Evolutionary conservation across 2,797 vertebrate genomes (phyloP), one percentile per base, ranked within the genome.

Genomic region (Microctenopoma stevenorrisi): DNA sequence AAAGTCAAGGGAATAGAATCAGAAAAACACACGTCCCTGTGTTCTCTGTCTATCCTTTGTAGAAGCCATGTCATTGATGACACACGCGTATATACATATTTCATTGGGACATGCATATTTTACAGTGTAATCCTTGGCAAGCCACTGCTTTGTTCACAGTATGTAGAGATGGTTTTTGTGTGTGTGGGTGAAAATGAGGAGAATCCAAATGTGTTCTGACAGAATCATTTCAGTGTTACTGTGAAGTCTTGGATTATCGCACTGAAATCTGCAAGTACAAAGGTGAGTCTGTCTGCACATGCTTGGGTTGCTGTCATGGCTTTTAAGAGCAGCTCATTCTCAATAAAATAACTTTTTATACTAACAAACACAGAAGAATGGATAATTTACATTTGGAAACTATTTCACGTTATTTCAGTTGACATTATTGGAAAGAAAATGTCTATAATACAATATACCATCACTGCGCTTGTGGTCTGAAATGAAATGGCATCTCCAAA

Each of bases 31-130:
- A 53, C 80, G 53, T 86, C 80, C 76, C 79, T 86, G 76, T 78
- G 64, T 84, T 70, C 47, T 63, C 44, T n/a, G 60, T 72, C 25
- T 49, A 73, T 81, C 67, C 83, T 90, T 91, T 88, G 87, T 88
- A 82, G 80, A 79, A 86, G 64, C 88, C 85, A 72, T 91, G 90
- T 88, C 88, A 89, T 84, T 79, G 83, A 76, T 90, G 91, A 92
- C 88, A 91, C 83, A 83, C 79, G 66, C 78, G 85, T 84, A 74
- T 88, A 89, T 92, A 67, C 89, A 91, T 92, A 88, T 92, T 93
- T 93, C 69, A 92, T 88, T 76, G 88, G 70, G 71, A 84, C 85
- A 88, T 91, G 88, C 90, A 92, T 93, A 91, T 92, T 92, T 92
- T 84, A 93, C 85, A 60, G 76, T 79, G 78, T 87, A 83, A 88